These are phyloP conservation scores for Herpetotheres cachinnans DNA, from an alignment of 2,113 vertebrate species.

Conservation along the genomic window DNA sequence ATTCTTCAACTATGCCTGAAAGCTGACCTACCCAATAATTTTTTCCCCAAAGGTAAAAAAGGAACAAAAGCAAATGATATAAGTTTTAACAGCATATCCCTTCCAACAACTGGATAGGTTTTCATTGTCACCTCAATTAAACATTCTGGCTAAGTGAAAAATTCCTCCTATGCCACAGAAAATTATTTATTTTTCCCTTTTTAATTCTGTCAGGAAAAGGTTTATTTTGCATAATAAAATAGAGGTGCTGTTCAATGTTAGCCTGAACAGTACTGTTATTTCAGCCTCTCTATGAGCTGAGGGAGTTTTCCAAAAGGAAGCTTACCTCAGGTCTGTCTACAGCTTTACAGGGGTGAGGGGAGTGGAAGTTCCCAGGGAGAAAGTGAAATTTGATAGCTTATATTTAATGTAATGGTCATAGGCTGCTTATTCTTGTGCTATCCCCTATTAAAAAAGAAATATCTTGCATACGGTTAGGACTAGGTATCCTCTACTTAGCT, in stretches of 20 bases:
- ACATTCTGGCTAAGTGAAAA: not conserved
- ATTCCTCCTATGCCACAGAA: not conserved
- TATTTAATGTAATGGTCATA: not conserved
- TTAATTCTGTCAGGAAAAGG: not conserved
- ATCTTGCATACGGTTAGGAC: not conserved
- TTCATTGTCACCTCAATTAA: not conserved
- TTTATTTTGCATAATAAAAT: not conserved
- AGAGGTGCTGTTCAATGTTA: not conserved
- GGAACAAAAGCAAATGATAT: not conserved
- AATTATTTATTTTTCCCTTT: not conserved
- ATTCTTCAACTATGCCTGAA: not conserved
- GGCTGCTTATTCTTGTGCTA: not conserved
- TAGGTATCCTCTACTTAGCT: not conserved
- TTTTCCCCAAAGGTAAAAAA: not conserved
- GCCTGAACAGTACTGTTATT: not conserved
- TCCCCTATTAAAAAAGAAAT: not conserved
- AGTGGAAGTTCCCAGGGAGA: not conserved
- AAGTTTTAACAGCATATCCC: not conserved
- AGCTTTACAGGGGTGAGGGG: not conserved
- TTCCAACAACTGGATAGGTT: not conserved
- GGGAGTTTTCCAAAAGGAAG: not conserved
- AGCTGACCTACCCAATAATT: not conserved
- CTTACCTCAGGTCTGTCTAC: not conserved
- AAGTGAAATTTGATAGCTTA: not conserved
- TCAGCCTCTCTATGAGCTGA: not conserved